These are phyloP conservation scores for Rallus crepitans DNA, from an alignment of 2,797 vertebrate species.

Conservation along the genomic window DNA sequence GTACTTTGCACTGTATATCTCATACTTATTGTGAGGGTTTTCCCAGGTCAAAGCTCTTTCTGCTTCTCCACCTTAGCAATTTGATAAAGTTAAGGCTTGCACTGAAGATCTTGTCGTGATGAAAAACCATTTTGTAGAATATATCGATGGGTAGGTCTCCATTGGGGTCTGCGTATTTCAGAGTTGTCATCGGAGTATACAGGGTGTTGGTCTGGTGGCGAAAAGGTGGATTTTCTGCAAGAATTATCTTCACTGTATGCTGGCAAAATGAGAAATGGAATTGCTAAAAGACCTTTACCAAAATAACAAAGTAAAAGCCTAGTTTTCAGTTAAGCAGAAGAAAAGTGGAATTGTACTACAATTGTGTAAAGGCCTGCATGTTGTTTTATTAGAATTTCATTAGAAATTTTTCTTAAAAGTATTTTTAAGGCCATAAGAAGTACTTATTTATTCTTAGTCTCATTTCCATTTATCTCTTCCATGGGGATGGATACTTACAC, in stretches of 20 bases:
- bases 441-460: neutral
- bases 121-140: slow-evolving; percentile 91
- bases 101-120: slow-evolving; percentile 88
- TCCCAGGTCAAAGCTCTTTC: slow-evolving; percentile 85
- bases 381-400: neutral
- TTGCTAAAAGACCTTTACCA: neutral
- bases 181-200: slow-evolving; percentile 89
- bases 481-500: neutral
- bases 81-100: slow-evolving; percentile 90
- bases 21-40: slow-evolving; percentile 67
- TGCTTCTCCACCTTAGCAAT: slow-evolving; percentile 87
- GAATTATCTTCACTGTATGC: slow-evolving; percentile 88
- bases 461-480: neutral
- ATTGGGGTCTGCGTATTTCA: slow-evolving; percentile 88
- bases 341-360: neutral
- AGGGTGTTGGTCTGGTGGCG: slow-evolving; percentile 89
- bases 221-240: slow-evolving; percentile 87
- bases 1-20: neutral
- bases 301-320: neutral
- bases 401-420: neutral
- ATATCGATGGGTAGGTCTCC: slow-evolving; percentile 89
- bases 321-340: neutral
- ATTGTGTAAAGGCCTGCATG: neutral
- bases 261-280: slow-evolving; percentile 51
- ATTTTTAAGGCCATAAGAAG: neutral